Evolutionary conservation across 2,888 invertebrate species (phyloP), one percentile per base, ranked within the genome.

Genomic region (Pandemis heparana): DNA sequence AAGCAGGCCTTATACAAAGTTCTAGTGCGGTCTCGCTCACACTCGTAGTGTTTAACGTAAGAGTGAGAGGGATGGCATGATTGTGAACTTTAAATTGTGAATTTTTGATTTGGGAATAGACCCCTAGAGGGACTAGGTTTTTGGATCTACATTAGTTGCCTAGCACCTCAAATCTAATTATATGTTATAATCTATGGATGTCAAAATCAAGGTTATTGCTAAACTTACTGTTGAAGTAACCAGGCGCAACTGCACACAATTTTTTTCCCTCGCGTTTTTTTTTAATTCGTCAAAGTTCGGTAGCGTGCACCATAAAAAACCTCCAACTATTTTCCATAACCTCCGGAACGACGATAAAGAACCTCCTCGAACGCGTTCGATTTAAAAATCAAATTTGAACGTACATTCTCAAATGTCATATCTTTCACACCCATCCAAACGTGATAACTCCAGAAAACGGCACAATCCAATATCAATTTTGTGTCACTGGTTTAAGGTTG

Each of bases 341-440:
- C 48, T 48, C 53, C 43, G 16, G 63, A 69, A 39, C 63, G 68
- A 48, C 63, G 56, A 73, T 73, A 69, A 74, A 74, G 61, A 70
- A 70, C 74, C 69, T 60, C 61, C 56, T 56, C 66, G 77, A 74
- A 76, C 72, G 75, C 75, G 77, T 85, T 82, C 82, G 83, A 84
- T 82, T 85, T 79, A 81, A 85, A 85, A 87, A 85, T 87, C 83
- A 85, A 88, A 86, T 81, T 80, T 79, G 80, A 83, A 83, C 43
- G 82, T 85, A 83, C 86, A 81, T 87, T 88, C 85, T 86, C 83
- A 90, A 92, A 92, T 91, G 92, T 91, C 90, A 90, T 87, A 87
- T 82, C 83, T 85, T 91, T 92, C 86, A 90, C 91, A 90, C 91
- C 90, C 84, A 81, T 77, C 81, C 71, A 75, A 83, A 85, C 76